Evolutionary conservation across 2,113 vertebrate genomes (phyloP), one percentile per base, ranked within the genome.

Genomic region (Mirza zaza): DNA sequence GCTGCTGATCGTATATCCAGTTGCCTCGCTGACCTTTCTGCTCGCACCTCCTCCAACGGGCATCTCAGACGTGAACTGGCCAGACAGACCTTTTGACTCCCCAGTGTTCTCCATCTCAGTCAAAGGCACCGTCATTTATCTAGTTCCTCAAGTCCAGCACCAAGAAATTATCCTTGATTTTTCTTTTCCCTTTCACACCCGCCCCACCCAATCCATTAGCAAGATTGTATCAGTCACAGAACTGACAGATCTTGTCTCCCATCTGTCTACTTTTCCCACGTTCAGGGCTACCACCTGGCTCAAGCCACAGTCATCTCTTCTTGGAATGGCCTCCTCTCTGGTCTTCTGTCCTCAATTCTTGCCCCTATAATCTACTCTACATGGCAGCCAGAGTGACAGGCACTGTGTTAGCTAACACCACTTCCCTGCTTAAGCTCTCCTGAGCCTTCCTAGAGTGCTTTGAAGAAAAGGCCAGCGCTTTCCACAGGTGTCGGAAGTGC

Each of bases 31-130:
- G 57, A 36, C 27, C 50, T 87, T 81, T 57, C 52, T 42, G 21
- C 6, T 17, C 34, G 61, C 11, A 2, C 32, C 6, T 25, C 50
- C 3, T 36, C 63, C 11, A 15, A 15, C 3, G 2, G 12, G 12
- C 4, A 13, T 34, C 68, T 36, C 50, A 18, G 1, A 2, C 10
- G 0, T 18, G 52, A 61, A 32, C 75, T 1, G 57, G 21, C 48
- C 11, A 0, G 9, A 13, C 4, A 1, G n/a, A 6, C 23, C 20
- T 39, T 63, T 83, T 2, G 2, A 18, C 21, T 18, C 8, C 6
- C n/a, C 17, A 5, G 15, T 4, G 7, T 50, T 73, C 45, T 80
- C 34, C 9, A 0, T 2, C 67, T 8, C 5, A 1, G 84, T 15
- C 21, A 57, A 27, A 27, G 21, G 27, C 67, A 23, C 9, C 23